phyloP scores from a whole-genome alignment of 2,888 invertebrate species.

The Archips xylosteana region DNA sequence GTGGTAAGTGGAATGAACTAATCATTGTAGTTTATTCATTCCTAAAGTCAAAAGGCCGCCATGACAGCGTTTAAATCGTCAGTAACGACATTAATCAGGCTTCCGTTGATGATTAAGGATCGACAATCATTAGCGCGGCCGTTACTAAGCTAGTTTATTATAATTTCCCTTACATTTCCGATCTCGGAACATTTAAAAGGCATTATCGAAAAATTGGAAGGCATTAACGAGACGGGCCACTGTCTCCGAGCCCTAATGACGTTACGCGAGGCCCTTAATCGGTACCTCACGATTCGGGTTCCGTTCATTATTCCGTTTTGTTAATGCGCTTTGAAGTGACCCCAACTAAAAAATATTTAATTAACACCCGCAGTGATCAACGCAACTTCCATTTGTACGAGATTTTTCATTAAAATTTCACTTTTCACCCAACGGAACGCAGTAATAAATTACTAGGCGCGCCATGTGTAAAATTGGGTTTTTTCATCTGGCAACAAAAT shows the following conservation, averaged over 20 bases:
- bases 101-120: constrained; percentile 39
- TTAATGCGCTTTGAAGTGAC: constrained; percentile 32
- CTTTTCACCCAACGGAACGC: constrained; percentile 5
- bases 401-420: constrained; percentile 6
- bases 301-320: constrained; percentile 34
- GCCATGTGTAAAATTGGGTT: constrained; percentile 13
- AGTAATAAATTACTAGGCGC: constrained; percentile 24
- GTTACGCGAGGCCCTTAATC: constrained; percentile 73
- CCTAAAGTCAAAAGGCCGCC: constrained; percentile 12
- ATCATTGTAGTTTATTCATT: background rate
- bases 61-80: constrained; percentile 31
- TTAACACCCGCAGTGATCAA: constrained; percentile 34
- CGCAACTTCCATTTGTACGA: constrained; percentile 14
- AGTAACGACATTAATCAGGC: constrained; percentile 38
- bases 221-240: constrained; percentile 63
- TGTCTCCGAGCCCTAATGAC: constrained; percentile 68
- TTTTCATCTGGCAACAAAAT: constrained; percentile 16
- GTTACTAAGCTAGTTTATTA: constrained; percentile 45
- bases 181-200: constrained; percentile 57
- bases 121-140: constrained; percentile 38
- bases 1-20: background rate
- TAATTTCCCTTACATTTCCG: constrained; percentile 62
- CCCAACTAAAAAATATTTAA: constrained; percentile 33
- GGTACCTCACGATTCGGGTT: constrained; percentile 66
- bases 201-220: constrained; percentile 63